A percentile compares a stretch with the other conserved stretches of the same genome.
Conservation (phyloP, 2,888 invertebrate species). For the Melanophora roralis region DNA sequence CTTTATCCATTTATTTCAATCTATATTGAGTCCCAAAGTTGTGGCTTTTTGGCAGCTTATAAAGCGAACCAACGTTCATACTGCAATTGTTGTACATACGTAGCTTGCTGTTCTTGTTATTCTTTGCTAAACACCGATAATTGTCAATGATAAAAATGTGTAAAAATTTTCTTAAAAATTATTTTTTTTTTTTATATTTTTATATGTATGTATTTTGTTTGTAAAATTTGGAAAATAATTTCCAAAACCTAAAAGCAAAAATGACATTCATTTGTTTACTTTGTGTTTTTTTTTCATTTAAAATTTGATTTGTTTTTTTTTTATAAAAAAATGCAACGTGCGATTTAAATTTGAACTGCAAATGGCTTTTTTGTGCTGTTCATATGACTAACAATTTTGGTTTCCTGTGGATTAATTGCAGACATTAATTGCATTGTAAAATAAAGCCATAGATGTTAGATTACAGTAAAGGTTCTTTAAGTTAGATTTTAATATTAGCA, state of each 20-base stretch:
- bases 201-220: background rate
- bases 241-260: no score
- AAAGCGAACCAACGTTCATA: background rate
- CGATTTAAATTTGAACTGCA: background rate
- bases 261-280: no score
- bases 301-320: background rate
- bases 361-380: background rate
- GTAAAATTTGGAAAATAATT: no score
- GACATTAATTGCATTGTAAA: background rate
- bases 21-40: constrained; percentile 7
- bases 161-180: constrained; percentile 42
- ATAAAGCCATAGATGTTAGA: background rate
- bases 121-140: constrained; percentile 46
- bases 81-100: background rate
- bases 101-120: constrained; percentile 11
- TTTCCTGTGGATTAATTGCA: constrained; percentile 18
- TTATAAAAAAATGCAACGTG: background rate
- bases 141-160: constrained; percentile 52
- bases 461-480: background rate
- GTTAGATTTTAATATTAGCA: no score
- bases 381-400: background rate
- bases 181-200: constrained; percentile 43
- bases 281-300: background rate
- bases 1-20: constrained; percentile 12
- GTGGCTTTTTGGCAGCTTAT: constrained; percentile 10